Evolutionary conservation across 1,140 invertebrate genomes (phyloP).

Genomic region (Elysia chlorotica): DNA sequence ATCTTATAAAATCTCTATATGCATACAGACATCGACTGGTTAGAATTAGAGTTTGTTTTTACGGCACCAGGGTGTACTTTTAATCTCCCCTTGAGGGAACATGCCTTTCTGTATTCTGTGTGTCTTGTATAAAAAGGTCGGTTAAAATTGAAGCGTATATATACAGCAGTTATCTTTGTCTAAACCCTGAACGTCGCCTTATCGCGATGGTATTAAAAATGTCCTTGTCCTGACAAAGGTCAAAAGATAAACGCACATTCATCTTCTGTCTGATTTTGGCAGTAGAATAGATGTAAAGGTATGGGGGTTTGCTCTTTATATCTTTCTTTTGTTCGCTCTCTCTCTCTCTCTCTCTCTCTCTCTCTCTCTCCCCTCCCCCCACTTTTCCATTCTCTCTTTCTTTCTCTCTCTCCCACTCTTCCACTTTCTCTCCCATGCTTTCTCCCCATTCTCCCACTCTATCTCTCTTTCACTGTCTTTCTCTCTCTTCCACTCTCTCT

Average conservation of each 20-base stretch:
- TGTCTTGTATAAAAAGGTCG: too few species aligned
- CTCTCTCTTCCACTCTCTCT: slow-evolving; percentile 8
- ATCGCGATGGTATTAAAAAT: neutral
- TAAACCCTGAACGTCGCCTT: neutral
- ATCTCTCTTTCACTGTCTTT: neutral
- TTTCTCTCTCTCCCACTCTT: slow-evolving; percentile 1
- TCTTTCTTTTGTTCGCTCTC: neutral
- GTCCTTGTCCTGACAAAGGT: neutral
- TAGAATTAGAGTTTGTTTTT: too few species aligned
- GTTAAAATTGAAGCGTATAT: too few species aligned
- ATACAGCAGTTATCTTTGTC: neutral
- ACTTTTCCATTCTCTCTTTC: neutral
- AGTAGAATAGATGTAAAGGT: neutral
- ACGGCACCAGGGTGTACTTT: too few species aligned
- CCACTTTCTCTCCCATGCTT: neutral
- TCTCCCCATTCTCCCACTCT: neutral
- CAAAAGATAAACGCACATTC: neutral
- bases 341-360: slow-evolving; percentile 10
- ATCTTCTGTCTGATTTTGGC: neutral
- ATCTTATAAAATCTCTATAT: too few species aligned
- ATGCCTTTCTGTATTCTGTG: too few species aligned
- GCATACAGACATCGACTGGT: too few species aligned
- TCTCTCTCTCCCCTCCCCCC: slow-evolving; percentile 3
- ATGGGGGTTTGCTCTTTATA: neutral
- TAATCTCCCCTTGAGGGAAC: too few species aligned